These are phyloP conservation scores for Hippocampus kuda DNA, from an alignment of 2,797 vertebrate species.

Conservation along the genomic window DNA sequence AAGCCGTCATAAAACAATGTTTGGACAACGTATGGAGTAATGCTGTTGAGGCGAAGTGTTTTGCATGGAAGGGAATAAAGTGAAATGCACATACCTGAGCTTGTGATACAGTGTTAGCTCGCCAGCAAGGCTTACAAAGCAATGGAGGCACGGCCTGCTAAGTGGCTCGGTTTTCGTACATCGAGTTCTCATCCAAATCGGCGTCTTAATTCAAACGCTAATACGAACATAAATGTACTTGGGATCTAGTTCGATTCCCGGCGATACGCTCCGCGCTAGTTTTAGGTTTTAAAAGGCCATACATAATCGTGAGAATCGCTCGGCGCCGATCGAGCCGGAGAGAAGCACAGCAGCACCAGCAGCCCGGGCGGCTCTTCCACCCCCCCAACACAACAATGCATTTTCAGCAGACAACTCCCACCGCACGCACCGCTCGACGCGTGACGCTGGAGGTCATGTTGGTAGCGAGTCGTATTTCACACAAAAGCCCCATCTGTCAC, in stretches of 20 bases:
- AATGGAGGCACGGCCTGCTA: constrained; percentile 65
- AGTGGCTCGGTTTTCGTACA: constrained; percentile 60
- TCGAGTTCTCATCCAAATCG: constrained; percentile 64
- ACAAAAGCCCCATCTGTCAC: constrained; percentile 65
- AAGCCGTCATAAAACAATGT: not conserved
- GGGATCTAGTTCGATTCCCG: constrained; percentile 12
- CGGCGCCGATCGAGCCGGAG: constrained; percentile 51
- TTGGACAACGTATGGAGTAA: not conserved
- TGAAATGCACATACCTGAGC: constrained; percentile 53
- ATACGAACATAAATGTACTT: constrained; percentile 22
- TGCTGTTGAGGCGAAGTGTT: not conserved
- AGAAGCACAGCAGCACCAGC: constrained; percentile 23
- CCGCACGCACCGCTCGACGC: constrained; percentile 56
- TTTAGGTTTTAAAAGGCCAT: constrained; percentile 41
- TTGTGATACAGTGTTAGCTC: constrained; percentile 42
- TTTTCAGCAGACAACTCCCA: constrained; percentile 62
- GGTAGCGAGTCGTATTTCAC: constrained; percentile 39
- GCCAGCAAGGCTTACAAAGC: constrained; percentile 60
- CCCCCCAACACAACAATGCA: constrained; percentile 69
- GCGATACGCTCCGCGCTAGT: constrained; percentile 8
- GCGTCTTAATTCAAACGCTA: constrained; percentile 19
- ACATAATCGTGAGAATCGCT: constrained; percentile 34
- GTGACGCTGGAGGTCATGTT: constrained; percentile 61
- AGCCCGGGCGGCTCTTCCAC: constrained; percentile 40
- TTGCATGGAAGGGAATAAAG: not conserved